These are phyloP conservation scores for Andrena cerasifolii DNA, from an alignment of 1,140 invertebrate species.

Conservation along the genomic window DNA sequence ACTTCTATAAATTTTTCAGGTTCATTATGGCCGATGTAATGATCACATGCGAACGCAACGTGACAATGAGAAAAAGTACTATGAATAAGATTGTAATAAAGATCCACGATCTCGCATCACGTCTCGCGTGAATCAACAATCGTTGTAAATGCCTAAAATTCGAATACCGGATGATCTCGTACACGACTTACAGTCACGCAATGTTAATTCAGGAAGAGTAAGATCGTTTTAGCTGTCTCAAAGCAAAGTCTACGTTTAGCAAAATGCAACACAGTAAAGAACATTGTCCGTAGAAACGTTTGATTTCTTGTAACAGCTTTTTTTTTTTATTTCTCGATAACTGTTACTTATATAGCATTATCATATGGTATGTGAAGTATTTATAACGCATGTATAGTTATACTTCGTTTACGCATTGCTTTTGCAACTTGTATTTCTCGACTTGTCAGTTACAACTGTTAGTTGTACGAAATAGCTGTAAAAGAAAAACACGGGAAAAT, in stretches of 20 bases:
- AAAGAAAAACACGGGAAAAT: conserved; percentile 32
- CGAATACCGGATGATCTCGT: background rate
- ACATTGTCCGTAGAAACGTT: conserved; percentile 46
- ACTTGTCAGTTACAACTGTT: conserved; percentile 60
- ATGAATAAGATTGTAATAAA: conserved; percentile 47
- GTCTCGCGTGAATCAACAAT: conserved; percentile 16
- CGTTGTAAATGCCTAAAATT: conserved; percentile 32
- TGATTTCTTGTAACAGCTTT: conserved; percentile 62
- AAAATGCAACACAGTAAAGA: conserved; percentile 54
- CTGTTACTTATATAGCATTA: conserved; percentile 65
- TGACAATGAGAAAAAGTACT: conserved; percentile 10
- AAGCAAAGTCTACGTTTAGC: conserved; percentile 40
- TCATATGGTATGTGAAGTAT: conserved; percentile 65
- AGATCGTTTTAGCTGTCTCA: conserved; percentile 29
- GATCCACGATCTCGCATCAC: conserved; percentile 6
- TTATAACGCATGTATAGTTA: conserved; percentile 63
- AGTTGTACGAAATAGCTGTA: conserved; percentile 56
- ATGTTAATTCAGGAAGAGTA: conserved; percentile 39
- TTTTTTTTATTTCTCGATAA: conserved; percentile 58
- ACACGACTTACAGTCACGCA: conserved; percentile 20
- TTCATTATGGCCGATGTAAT: conserved; percentile 29
- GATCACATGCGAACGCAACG: conserved; percentile 28
- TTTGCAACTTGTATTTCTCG: conserved; percentile 39
- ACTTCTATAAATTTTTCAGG: conserved; percentile 25
- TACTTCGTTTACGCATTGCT: conserved; percentile 51